Percentiles rank a stretch among this genome's conserved stretches.
These are phyloP conservation scores for Corythoichthys haematopterus DNA, from an alignment of 2,113 vertebrate species.

Conservation along the genomic window DNA sequence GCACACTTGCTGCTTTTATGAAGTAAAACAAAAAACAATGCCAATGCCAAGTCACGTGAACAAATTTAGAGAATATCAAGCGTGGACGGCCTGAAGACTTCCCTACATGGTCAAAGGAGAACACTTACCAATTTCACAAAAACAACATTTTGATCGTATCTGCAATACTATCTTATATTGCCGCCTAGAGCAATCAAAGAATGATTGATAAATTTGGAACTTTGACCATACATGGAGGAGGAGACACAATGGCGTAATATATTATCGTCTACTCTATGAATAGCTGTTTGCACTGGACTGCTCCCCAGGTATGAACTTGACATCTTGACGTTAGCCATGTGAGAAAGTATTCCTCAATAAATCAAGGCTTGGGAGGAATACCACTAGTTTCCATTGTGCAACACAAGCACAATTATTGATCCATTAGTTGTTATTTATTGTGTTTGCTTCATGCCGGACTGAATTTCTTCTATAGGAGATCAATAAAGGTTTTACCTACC, in stretches of 20 bases:
- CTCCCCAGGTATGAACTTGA: slow-evolving; percentile 3
- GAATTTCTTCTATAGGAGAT: too few species aligned
- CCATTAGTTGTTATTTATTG: too few species aligned
- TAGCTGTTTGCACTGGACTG: neutral
- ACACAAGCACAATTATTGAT: neutral
- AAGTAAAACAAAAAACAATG: too few species aligned
- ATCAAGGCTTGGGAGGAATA: slow-evolving; percentile 3
- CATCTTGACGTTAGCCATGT: neutral
- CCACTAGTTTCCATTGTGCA: slow-evolving; percentile 7
- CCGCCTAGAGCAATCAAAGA: neutral
- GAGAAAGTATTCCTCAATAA: neutral
- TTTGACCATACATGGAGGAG: neutral
- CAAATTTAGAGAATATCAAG: neutral
- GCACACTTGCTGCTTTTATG: too few species aligned
- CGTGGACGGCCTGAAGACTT: too few species aligned
- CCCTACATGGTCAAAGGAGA: neutral
- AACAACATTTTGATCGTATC: neutral
- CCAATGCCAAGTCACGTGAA: neutral
- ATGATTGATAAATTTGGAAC: neutral
- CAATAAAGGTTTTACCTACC: too few species aligned
- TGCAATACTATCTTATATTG: neutral
- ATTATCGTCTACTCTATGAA: too few species aligned
- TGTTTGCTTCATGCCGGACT: too few species aligned
- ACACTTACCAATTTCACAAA: neutral
- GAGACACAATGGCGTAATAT: neutral